Conservation (phyloP, 2,888 invertebrate genomes). For the Ischnus inquisitorius region DNA sequence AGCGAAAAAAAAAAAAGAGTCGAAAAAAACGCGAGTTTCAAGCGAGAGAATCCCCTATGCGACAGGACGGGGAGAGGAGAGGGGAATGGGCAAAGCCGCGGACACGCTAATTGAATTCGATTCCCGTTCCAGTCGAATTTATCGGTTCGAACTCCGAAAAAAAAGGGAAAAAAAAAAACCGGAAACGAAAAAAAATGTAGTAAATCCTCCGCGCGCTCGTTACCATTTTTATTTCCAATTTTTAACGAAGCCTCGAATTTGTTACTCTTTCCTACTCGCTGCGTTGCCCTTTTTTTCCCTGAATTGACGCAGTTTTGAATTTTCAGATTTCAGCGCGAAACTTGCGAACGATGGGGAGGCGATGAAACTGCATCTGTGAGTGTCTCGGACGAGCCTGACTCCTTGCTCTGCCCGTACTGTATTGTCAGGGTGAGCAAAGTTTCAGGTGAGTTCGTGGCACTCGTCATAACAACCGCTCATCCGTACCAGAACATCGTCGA, state of each 20-base stretch:
- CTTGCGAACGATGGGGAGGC: not conserved
- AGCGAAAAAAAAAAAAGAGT: slow-evolving; percentile 45
- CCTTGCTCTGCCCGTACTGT: slow-evolving; percentile 91
- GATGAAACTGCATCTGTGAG: slow-evolving; percentile 66
- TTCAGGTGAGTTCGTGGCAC: slow-evolving; percentile 91
- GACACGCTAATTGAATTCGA: slow-evolving; percentile 69
- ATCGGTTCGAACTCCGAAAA: slow-evolving; percentile 50
- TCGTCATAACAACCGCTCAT: slow-evolving; percentile 52
- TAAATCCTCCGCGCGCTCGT: slow-evolving; percentile 62
- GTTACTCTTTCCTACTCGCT: slow-evolving; percentile 41
- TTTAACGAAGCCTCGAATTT: slow-evolving; percentile 64
- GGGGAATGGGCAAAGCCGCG: slow-evolving; percentile 48
- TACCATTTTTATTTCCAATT: slow-evolving; percentile 67
- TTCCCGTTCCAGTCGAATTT: slow-evolving; percentile 59
- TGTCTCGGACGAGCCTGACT: slow-evolving; percentile 92
- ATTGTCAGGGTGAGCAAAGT: slow-evolving; percentile 93
- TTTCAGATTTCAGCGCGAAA: not conserved
- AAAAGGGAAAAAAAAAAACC: slow-evolving; percentile 14
- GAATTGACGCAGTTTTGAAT: not conserved
- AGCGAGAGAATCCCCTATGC: not conserved
- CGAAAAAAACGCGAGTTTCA: slow-evolving; percentile 30
- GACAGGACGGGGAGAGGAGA: slow-evolving; percentile 26
- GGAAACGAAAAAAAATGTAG: slow-evolving; percentile 4
- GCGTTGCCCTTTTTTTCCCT: slow-evolving; percentile 24
- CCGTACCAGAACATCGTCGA: not conserved